Conservation (phyloP, 2,797 vertebrate genomes). For the Gymnoscopelus braueri region DNA sequence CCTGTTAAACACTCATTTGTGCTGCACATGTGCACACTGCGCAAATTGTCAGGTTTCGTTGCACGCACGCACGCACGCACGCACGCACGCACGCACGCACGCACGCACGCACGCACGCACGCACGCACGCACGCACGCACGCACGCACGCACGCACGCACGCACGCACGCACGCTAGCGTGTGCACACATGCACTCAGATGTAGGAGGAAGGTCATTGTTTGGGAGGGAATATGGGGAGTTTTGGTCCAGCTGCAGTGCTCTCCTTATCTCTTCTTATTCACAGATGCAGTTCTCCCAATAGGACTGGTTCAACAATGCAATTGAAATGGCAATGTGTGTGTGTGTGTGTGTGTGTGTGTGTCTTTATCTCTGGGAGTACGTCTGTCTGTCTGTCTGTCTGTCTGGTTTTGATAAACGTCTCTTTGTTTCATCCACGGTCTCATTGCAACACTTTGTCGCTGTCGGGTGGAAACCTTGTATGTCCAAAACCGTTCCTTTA, state of each 20-base stretch:
- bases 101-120: background rate
- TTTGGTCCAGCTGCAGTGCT: constrained; percentile 44
- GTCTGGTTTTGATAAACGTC: constrained; percentile 33
- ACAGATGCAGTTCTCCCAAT: constrained; percentile 73
- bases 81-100: background rate
- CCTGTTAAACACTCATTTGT: no score
- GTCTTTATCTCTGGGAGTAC: constrained; percentile 47
- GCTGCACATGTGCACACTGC: no score
- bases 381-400: constrained; percentile 24
- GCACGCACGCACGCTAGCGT: background rate
- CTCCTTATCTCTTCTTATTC: constrained; percentile 67
- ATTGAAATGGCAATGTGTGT: no score
- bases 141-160: background rate
- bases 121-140: no score
- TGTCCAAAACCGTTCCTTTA: no score
- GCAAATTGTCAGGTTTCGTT: no score
- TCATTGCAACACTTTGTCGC: constrained; percentile 28
- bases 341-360: no score
- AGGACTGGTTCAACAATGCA: constrained; percentile 75
- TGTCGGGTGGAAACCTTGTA: no score
- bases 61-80: background rate
- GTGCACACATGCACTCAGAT: background rate
- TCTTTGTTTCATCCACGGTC: constrained; percentile 36
- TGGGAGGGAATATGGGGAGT: constrained; percentile 2
- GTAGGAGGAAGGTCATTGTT: background rate